Base-by-base conservation (phyloP, 2,113 vertebrate genomes). In the Clupea harengus region DNA sequence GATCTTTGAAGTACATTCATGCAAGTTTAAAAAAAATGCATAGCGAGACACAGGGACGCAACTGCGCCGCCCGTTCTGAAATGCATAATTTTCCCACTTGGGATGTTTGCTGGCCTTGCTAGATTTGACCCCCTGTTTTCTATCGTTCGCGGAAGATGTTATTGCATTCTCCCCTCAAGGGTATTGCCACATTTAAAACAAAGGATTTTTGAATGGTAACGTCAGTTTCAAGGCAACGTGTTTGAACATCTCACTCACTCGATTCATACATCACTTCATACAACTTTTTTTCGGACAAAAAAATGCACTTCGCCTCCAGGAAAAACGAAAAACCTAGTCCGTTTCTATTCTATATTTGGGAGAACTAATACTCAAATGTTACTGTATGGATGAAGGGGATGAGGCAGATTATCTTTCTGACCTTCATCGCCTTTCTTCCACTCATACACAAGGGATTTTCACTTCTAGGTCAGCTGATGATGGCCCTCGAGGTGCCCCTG, bases 401-500 rank as follows among this genome's bases (percentile, higher is more conserved):
- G 39, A 39, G 39, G 39, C 11, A 60, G 18, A 60, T 60, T 60
- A 60, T 20, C 54, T 22, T 60, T 22, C 54, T 20, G 6, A 60
- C 18, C 54, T 60, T 22, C 18, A 60, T 60, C 6, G 22, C 54
- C 4, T 60, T 20, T 60, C 4, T 6, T 4, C 54, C 54, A 22
- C 54, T 20, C 54, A 60, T 60, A 60, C 52, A 5, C n/a, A 39
- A 5, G 28, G 72, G 72, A 78, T 78, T 17, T 78, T 39, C 72
- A 78, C 72, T 32, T 78, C 45, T 87, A 60, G 82, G 49, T 75
- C 3, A 3, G 20, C 49, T 45, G 80, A 60, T 28, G 45, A 81
- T 81, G 54, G 64, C 72, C 83, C 81, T 82, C 81, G 82, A 50
- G 50, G 85, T 84, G 78, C 80, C 54, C 39, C 67, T 78, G 72